phyloP scores from a whole-genome alignment of 2,113 vertebrate species.

The Cisticola juncidis region DNA sequence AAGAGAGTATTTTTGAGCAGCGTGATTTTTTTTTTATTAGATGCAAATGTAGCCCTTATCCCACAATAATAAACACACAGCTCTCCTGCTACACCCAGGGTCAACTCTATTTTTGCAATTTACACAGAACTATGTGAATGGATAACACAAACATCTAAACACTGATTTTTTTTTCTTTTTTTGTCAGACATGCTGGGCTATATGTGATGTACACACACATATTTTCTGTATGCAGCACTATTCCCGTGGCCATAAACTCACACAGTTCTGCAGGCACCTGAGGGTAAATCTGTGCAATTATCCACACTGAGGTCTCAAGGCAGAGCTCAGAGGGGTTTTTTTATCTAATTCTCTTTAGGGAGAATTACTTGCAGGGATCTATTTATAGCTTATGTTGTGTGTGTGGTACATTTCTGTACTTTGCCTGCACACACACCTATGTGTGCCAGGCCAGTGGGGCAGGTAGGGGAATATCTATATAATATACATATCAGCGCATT shows the following conservation, averaged over 20 bases:
- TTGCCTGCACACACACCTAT: not conserved
- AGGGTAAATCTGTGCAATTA: not conserved
- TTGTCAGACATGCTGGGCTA: not conserved
- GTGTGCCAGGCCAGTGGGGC: not conserved
- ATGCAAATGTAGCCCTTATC: rapidly evolving
- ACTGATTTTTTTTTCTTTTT: not conserved
- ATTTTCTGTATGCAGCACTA: not conserved
- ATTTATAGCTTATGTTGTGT: not conserved
- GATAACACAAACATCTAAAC: rapidly evolving
- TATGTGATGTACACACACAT: rapidly evolving
- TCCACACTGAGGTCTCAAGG: rapidly evolving
- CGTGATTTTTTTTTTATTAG: not conserved
- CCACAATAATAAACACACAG: not conserved
- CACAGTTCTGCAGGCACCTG: not conserved
- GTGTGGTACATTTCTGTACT: not conserved
- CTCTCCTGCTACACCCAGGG: not conserved
- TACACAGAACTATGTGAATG: not conserved
- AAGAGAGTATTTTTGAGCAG: not conserved
- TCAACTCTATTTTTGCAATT: not conserved
- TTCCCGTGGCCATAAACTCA: not conserved
- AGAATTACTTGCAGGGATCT: not conserved
- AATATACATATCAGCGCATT: conserved; percentile 48
- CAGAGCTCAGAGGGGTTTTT: not conserved
- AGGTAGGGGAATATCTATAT: conserved; percentile 24
- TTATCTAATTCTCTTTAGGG: not conserved